These are phyloP conservation scores for Melanotaenia maccullochi DNA, from an alignment of 2,797 vertebrate genomes.

Conservation along the genomic window DNA sequence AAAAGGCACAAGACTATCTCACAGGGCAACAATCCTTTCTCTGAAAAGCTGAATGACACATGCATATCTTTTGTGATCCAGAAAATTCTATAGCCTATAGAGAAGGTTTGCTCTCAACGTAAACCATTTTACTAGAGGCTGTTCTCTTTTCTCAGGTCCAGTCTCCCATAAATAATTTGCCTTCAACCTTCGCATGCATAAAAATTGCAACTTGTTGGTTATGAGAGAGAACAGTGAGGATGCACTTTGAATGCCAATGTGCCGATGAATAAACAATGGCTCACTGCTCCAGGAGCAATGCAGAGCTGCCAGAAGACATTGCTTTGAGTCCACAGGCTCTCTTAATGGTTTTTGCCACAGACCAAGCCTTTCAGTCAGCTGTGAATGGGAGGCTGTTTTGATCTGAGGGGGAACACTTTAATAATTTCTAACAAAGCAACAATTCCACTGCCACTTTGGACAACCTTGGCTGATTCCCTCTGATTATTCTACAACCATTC, in stretches of 20 bases:
- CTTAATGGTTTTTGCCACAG: conserved; percentile 77
- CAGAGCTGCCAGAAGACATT: conserved; percentile 79
- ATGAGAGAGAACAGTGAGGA: conserved; percentile 80
- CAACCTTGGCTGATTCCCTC: conserved; percentile 60
- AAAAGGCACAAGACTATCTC: conserved; percentile 70
- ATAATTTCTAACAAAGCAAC: conserved; percentile 73
- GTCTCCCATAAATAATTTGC: conserved; percentile 83
- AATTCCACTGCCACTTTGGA: conserved; percentile 57
- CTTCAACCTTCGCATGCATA: conserved; percentile 82
- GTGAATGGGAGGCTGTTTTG: conserved; percentile 73
- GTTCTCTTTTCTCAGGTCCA: conserved; percentile 71
- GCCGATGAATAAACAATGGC: conserved; percentile 83
- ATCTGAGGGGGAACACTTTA: conserved; percentile 56
- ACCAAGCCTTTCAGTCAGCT: conserved; percentile 73
- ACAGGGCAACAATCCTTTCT: conserved; percentile 63
- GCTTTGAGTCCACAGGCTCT: conserved; percentile 70
- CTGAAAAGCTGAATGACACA: conserved; percentile 79
- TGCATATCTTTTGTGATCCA: conserved; percentile 74
- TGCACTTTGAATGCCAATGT: conserved; percentile 83
- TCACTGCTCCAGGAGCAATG: conserved; percentile 73
- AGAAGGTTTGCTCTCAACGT: conserved; percentile 74
- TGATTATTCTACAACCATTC: conserved; percentile 59
- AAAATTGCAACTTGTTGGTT: conserved; percentile 85
- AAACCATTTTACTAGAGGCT: conserved; percentile 74
- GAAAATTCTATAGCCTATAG: conserved; percentile 74